These are phyloP conservation scores for Empidonax traillii DNA, from an alignment of 2,113 vertebrate species.

Conservation along the genomic window DNA sequence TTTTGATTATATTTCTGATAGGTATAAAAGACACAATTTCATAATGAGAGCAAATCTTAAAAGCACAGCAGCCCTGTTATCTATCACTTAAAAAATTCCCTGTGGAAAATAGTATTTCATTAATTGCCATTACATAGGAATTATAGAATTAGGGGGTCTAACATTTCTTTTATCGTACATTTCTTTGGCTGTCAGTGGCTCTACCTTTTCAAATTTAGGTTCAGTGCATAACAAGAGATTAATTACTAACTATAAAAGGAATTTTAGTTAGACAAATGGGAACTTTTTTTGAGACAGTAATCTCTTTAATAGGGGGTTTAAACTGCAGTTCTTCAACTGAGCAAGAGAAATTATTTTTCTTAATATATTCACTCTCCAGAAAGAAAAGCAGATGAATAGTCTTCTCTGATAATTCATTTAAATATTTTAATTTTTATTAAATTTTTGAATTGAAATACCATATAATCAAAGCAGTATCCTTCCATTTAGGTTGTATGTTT, in stretches of 20 bases:
- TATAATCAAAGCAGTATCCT: background rate
- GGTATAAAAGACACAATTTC: constrained; percentile 35
- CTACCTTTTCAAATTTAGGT: constrained; percentile 59
- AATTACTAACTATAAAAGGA: constrained; percentile 27
- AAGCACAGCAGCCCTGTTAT: constrained; percentile 47
- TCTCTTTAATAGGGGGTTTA: background rate
- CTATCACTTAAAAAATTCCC: constrained; percentile 10
- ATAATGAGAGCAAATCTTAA: constrained; percentile 47
- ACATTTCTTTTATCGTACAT: constrained; percentile 52
- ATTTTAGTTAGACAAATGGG: background rate
- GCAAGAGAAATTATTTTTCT: background rate
- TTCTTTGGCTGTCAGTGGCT: constrained; percentile 56
- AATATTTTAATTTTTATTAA: background rate
- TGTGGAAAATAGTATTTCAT: constrained; percentile 36
- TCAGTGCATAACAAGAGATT: background rate
- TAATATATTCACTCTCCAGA: background rate
- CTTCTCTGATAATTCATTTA: background rate
- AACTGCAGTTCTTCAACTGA: background rate
- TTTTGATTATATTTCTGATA: constrained; percentile 68
- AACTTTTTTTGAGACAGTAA: background rate
- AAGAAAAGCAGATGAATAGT: background rate
- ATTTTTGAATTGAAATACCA: background rate
- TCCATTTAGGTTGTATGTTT: background rate
- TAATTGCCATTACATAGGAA: constrained; percentile 53
- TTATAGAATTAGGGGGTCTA: constrained; percentile 47